These are phyloP conservation scores for Mobula birostris DNA, from an alignment of 2,113 vertebrate species.

Conservation along the genomic window DNA sequence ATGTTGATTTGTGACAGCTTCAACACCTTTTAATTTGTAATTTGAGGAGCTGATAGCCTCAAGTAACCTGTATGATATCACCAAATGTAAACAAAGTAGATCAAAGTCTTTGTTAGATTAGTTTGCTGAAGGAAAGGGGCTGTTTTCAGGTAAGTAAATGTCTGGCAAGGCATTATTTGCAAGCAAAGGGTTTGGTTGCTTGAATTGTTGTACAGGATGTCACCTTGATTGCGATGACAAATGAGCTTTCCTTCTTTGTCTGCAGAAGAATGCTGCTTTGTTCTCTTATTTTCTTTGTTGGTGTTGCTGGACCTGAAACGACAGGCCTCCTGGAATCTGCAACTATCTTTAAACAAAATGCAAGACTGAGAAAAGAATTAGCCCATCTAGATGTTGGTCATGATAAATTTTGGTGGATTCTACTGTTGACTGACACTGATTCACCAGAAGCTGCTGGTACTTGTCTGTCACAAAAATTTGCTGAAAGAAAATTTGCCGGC, in stretches of 20 bases:
- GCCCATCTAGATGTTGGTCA: background rate
- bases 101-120: constrained; percentile 22
- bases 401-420: background rate
- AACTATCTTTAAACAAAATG: background rate
- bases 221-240: background rate
- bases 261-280: background rate
- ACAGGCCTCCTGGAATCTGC: background rate
- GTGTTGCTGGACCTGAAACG: background rate
- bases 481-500: background rate
- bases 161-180: background rate
- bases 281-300: background rate
- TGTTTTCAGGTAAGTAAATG: constrained; percentile 10
- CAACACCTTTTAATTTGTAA: constrained; percentile 11
- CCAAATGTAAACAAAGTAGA: background rate
- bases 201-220: background rate
- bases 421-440: background rate
- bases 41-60: constrained; percentile 1
- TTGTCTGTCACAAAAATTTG: background rate
- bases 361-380: background rate
- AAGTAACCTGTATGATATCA: background rate
- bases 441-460: background rate
- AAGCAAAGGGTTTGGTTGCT: background rate
- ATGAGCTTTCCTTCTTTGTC: background rate
- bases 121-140: background rate
- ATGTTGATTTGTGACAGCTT: constrained; percentile 5